Evolutionary conservation across 2,888 invertebrate genomes (phyloP).

Genomic region (Abscondita cerata): DNA sequence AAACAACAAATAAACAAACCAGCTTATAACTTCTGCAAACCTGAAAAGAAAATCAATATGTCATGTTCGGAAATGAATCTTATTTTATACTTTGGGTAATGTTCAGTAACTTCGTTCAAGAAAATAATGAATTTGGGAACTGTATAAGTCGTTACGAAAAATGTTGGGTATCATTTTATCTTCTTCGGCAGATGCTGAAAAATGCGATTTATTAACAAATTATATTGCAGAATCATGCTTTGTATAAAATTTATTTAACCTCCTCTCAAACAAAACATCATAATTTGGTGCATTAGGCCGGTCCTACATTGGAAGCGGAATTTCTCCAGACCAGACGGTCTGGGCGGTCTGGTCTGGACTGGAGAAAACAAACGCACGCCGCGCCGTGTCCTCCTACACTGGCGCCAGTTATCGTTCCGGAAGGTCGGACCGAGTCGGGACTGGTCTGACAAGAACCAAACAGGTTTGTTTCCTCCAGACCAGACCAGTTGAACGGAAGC

Average conservation of each 20-base stretch:
- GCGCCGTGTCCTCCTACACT: too few relatives aligned
- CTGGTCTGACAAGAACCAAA: too few relatives aligned
- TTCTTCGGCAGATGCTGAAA: background rate
- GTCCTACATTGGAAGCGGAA: too few relatives aligned
- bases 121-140: slow-evolving; percentile 12
- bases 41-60: slow-evolving; percentile 27
- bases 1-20: slow-evolving; percentile 5
- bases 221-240: slow-evolving; percentile 23
- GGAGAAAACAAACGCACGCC: too few relatives aligned
- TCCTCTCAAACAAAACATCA: slow-evolving; percentile 37
- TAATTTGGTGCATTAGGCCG: slow-evolving; percentile 37
- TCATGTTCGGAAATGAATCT: slow-evolving; percentile 31
- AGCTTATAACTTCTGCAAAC: background rate
- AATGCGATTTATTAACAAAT: slow-evolving; percentile 2
- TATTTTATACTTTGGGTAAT: slow-evolving; percentile 19
- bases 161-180: slow-evolving; percentile 3
- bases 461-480: too few relatives aligned
- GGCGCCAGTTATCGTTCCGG: too few relatives aligned
- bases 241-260: slow-evolving; percentile 25
- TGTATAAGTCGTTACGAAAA: background rate
- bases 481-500: too few relatives aligned
- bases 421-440: too few relatives aligned
- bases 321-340: too few relatives aligned
- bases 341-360: too few relatives aligned
- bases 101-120: slow-evolving; percentile 26